These are phyloP conservation scores for Xenopus borealis DNA, from an alignment of 2,113 vertebrate species.

Conservation along the genomic window DNA sequence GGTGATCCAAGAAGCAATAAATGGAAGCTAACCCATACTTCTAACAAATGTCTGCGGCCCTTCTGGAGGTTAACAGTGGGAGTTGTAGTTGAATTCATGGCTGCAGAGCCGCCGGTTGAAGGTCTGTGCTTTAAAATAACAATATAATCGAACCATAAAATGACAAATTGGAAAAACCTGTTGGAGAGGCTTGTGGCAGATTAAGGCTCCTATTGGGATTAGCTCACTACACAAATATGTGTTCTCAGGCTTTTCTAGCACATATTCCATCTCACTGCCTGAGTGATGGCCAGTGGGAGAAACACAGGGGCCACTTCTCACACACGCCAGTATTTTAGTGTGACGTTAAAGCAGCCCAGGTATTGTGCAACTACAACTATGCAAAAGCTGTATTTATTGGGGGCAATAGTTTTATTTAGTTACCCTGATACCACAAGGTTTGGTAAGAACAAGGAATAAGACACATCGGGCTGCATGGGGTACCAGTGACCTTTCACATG, in stretches of 20 bases:
- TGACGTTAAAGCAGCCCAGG: not conserved
- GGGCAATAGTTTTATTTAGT: not conserved
- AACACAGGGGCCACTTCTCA: not conserved
- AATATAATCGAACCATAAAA: not conserved
- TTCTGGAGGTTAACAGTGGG: too few species aligned
- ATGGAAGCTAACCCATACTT: too few species aligned
- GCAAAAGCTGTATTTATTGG: too few species aligned
- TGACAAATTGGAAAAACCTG: constrained; percentile 36
- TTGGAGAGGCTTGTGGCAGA: not conserved
- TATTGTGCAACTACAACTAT: not conserved
- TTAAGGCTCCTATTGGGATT: constrained; percentile 31
- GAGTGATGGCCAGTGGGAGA: not conserved
- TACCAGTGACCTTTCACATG: constrained; percentile 20
- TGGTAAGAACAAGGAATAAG: not conserved
- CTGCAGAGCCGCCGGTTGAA: not conserved
- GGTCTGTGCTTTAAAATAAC: not conserved
- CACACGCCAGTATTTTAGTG: too few species aligned
- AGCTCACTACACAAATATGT: constrained; percentile 25
- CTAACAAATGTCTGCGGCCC: too few species aligned
- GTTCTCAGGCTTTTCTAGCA: constrained; percentile 4
- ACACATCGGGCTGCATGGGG: constrained; percentile 1
- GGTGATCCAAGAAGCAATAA: too few species aligned
- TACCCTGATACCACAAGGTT: constrained; percentile 2
- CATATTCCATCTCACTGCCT: constrained; percentile 6
- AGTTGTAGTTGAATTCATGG: not conserved